Percentiles rank a stretch among this genome's conserved stretches.
Conservation (phyloP, 2,797 vertebrate genomes). For the Linurgus olivaceus region DNA sequence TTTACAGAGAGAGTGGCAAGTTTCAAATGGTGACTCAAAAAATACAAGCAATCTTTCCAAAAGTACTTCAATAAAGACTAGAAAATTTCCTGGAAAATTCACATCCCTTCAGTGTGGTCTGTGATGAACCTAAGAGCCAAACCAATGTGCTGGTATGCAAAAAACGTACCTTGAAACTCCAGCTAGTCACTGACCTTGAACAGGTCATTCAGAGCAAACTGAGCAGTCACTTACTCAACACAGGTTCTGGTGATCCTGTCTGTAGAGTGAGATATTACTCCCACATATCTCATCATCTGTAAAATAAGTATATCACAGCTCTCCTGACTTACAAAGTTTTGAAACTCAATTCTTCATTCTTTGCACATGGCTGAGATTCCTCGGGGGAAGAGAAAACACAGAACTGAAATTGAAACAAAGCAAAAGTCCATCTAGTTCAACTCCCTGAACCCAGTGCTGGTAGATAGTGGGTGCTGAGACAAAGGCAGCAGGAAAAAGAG, state of each 20-base stretch:
- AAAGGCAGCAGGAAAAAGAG: neutral
- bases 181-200: neutral
- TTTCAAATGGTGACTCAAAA: neutral
- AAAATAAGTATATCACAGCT: neutral
- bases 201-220: neutral
- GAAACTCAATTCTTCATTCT: neutral
- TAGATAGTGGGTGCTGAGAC: neutral
- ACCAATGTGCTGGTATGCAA: neutral
- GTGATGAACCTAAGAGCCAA: neutral
- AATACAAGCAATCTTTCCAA: neutral
- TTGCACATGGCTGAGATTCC: neutral
- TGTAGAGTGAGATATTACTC: neutral
- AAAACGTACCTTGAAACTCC: neutral
- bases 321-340: neutral
- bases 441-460: neutral
- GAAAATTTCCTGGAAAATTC: neutral
- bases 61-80: neutral
- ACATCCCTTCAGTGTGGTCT: neutral
- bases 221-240: neutral
- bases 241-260: neutral
- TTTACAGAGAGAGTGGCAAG: neutral
- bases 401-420: neutral
- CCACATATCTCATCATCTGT: neutral
- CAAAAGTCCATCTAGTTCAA: neutral
- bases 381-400: neutral